phyloP scores from a whole-genome alignment of 2,797 vertebrate species.

The Gallinago stenura region DNA sequence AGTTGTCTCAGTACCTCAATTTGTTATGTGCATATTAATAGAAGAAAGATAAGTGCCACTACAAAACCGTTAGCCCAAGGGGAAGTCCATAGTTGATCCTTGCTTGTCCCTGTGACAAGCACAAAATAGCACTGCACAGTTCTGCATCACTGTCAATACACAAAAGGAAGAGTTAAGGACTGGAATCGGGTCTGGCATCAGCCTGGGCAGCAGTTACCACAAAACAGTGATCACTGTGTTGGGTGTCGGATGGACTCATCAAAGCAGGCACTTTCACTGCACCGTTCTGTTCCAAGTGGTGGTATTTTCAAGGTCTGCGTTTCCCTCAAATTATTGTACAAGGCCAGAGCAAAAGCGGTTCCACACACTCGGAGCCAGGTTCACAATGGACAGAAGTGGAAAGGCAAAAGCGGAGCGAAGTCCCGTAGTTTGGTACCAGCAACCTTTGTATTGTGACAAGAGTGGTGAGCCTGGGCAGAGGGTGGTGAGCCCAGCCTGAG shows the following conservation, averaged over 20 bases:
- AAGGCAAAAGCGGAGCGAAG: not conserved
- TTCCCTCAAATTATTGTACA: not conserved
- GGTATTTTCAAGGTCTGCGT: not conserved
- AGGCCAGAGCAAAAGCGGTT: not conserved
- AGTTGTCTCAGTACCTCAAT: not conserved
- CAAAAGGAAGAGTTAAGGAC: not conserved
- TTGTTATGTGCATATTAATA: not conserved
- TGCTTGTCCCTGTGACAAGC: not conserved
- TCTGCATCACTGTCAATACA: not conserved
- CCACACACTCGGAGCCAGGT: not conserved
- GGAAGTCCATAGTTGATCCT: not conserved
- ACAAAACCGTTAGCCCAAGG: not conserved
- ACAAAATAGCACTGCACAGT: not conserved
- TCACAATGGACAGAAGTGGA: not conserved
- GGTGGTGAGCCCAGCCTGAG: not conserved
- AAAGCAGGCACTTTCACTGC: not conserved
- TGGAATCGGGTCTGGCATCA: not conserved
- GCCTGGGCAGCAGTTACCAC: not conserved
- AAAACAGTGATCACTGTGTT: not conserved
- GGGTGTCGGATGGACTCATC: not conserved
- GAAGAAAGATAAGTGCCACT: not conserved
- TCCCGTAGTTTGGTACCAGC: not conserved
- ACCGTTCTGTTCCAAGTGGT: not conserved
- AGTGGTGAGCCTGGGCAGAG: not conserved
- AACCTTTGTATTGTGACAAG: not conserved